These are phyloP conservation scores for Trichomalopsis sarcophagae DNA, from an alignment of 1,140 invertebrate species.

Conservation along the genomic window DNA sequence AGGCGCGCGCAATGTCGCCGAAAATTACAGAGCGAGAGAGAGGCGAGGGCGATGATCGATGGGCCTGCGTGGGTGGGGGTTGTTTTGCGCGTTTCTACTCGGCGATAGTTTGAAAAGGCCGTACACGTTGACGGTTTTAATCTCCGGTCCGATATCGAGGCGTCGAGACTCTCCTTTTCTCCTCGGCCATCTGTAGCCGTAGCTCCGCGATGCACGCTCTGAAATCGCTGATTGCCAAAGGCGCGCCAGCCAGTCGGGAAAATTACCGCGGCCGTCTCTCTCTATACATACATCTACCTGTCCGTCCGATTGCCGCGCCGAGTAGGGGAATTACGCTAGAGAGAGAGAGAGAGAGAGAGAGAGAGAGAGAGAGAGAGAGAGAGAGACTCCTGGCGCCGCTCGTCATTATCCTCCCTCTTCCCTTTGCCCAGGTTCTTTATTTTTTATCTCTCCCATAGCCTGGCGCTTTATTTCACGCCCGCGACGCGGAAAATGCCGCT, in stretches of 20 bases:
- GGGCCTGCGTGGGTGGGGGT: slow-evolving; percentile 27
- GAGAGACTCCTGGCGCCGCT: background rate
- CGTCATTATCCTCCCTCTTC: background rate
- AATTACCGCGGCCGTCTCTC: background rate
- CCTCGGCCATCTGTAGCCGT: background rate
- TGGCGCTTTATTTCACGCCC: slow-evolving; percentile 22
- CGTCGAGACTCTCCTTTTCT: slow-evolving; percentile 3
- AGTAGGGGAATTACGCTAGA: background rate
- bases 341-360: background rate
- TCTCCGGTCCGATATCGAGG: slow-evolving; percentile 53
- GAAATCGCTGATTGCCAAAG: slow-evolving; percentile 35
- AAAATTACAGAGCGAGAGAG: slow-evolving; percentile 42
- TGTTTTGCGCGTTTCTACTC: slow-evolving; percentile 41
- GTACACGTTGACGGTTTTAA: slow-evolving; percentile 53
- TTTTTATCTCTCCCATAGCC: background rate
- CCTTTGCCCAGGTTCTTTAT: background rate
- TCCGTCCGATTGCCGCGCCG: background rate
- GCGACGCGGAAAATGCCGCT: slow-evolving; percentile 27
- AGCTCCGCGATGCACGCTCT: background rate
- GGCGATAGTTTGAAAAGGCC: slow-evolving; percentile 44
- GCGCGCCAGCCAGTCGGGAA: slow-evolving; percentile 7
- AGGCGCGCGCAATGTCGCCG: slow-evolving; percentile 3
- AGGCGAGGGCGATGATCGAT: slow-evolving; percentile 42
- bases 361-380: background rate
- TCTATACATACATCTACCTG: slow-evolving; percentile 10